These are phyloP conservation scores for Clarias macrocephalus DNA, from an alignment of 2,113 vertebrate genomes.

Conservation along the genomic window DNA sequence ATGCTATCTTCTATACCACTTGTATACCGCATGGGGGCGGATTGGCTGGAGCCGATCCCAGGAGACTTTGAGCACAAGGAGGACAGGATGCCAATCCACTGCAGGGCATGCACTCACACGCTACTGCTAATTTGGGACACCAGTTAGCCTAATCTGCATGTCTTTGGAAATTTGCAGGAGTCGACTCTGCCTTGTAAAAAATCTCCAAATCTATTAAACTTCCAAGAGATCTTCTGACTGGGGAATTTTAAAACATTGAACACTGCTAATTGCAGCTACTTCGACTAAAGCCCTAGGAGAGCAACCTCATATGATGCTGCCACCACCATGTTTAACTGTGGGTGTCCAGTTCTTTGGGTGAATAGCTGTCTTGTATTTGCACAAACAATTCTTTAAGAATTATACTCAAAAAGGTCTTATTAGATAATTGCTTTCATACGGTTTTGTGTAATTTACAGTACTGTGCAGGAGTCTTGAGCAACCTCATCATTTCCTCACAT, in stretches of 20 bases:
- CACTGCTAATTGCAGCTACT: neutral
- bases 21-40: no score
- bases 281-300: neutral
- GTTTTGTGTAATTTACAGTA: neutral
- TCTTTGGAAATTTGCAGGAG: neutral
- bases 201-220: neutral
- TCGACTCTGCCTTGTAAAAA: neutral
- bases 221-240: neutral
- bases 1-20: neutral
- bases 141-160: neutral
- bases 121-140: no score
- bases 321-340: neutral
- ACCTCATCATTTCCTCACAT: no score
- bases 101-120: no score
- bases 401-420: neutral
- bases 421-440: neutral
- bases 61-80: no score
- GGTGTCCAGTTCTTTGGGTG: neutral
- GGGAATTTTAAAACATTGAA: neutral
- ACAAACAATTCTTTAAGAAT: neutral
- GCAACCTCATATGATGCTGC: neutral
- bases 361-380: neutral
- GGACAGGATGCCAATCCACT: no score
- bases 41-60: no score
- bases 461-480: no score